Evolutionary conservation across 2,888 invertebrate species (phyloP), one percentile per base, ranked within the genome.

Genomic region (Limenitis camilla): DNA sequence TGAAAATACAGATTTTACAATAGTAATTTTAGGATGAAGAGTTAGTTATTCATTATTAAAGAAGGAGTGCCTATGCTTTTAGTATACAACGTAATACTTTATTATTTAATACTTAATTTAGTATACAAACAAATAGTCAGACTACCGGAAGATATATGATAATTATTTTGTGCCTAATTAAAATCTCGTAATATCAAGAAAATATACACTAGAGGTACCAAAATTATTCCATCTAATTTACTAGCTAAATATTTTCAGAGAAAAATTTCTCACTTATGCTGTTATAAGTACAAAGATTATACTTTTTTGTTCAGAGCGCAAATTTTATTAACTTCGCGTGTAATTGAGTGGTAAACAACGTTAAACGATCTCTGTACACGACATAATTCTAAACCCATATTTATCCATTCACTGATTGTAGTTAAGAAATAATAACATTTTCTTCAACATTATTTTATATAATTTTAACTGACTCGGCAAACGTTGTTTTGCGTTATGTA

Each of bases 321-420:
- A 49, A 31, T 38, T 48, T 53, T 53, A 49, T 53, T 40, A 41
- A 47, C 32, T 32, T 48, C 8, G 56, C 51, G 51, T 53, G 52
- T 53, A 56, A 56, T 53, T 56, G 53, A 48, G 56, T 56, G 53
- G 43, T 51, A 53, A 53, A 53, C 40, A 39, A 47, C 41, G 30
- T 44, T 27, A 39, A 56, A 53, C 44, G 56, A 53, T 48, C 33
- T 6, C 40, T 56, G 50, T 39, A 48, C 53, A 53, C 53, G 53
- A 56, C 53, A 53, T 49, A 35, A 33, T 47, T 35, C 36, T 39
- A 44, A 51, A 56, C 46, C 33, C 27, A 11, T 36, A 30, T 50
- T 44, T 30, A 45, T 44, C 28, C 32, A 33, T 43, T 38, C 31
- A 27, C 27, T 32, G 30, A 32, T 44, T 36, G 31, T 32, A 33